Conservation (phyloP, 2,113 vertebrate genomes). For the Isichthys henryi region DNA sequence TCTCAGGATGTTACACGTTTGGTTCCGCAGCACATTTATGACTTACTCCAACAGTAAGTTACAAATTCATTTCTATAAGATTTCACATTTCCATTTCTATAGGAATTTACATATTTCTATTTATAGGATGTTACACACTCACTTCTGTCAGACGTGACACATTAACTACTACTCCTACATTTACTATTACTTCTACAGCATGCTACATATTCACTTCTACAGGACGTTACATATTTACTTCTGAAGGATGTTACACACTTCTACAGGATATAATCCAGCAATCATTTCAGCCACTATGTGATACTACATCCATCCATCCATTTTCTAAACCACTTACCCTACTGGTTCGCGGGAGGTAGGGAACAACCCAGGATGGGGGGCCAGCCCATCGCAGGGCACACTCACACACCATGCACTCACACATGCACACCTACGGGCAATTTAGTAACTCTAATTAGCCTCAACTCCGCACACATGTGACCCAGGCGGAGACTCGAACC, state of each 20-base stretch:
- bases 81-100: not conserved
- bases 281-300: not conserved
- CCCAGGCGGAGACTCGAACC: too few relatives aligned
- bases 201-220: not conserved
- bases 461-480: too few relatives aligned
- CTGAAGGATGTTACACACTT: not conserved
- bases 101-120: not conserved
- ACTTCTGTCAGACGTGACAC: not conserved
- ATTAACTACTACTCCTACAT: not conserved
- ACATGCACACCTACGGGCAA: too few relatives aligned
- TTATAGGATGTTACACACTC: not conserved
- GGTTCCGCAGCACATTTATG: too few relatives aligned
- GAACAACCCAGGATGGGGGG: too few relatives aligned
- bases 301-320: too few relatives aligned
- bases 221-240: not conserved
- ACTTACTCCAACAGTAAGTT: not conserved
- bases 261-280: not conserved
- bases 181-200: not conserved
- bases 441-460: too few relatives aligned
- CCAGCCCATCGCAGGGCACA: too few relatives aligned
- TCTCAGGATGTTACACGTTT: not conserved
- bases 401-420: too few relatives aligned
- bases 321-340: too few relatives aligned
- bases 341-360: too few relatives aligned
- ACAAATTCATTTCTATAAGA: not conserved